Conservation (phyloP, 2,797 vertebrate genomes). For the Phrynocephalus guinanensis region DNA sequence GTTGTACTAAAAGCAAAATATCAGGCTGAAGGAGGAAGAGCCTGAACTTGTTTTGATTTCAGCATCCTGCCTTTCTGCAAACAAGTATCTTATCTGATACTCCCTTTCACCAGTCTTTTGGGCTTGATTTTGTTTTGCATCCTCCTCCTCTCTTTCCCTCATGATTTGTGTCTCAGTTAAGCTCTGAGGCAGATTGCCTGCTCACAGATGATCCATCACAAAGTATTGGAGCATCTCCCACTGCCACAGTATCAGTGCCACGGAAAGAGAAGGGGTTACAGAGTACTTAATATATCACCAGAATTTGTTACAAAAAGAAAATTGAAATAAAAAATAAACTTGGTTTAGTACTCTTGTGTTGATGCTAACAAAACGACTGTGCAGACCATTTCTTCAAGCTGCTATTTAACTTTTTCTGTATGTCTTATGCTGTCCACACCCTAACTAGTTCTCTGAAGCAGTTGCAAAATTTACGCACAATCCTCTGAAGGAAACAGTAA, state of each 20-base stretch:
- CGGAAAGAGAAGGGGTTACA: neutral
- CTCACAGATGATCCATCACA: neutral
- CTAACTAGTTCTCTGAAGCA: neutral
- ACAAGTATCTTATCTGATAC: conserved; percentile 1
- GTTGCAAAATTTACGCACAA: neutral
- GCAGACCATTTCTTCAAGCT: neutral
- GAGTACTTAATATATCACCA: neutral
- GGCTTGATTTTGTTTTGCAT: neutral
- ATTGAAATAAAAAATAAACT: neutral
- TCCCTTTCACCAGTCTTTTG: neutral
- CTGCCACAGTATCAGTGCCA: neutral
- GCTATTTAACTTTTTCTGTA: neutral
- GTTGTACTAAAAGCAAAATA: neutral
- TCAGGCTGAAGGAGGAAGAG: neutral
- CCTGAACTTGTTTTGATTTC: conserved; percentile 3
- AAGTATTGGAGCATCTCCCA: neutral
- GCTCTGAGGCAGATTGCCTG: neutral
- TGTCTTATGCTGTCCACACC: neutral
- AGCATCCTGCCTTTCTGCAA: neutral
- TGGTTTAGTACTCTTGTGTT: neutral
- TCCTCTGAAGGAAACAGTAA: neutral
- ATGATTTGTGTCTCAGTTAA: conserved; percentile 1
- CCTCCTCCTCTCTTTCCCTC: neutral
- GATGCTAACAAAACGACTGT: neutral
- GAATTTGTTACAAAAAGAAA: neutral